Evolutionary conservation across 2,797 vertebrate genomes (phyloP), one percentile per base, ranked within the genome.

Genomic region (Myotis pilosus): DNA sequence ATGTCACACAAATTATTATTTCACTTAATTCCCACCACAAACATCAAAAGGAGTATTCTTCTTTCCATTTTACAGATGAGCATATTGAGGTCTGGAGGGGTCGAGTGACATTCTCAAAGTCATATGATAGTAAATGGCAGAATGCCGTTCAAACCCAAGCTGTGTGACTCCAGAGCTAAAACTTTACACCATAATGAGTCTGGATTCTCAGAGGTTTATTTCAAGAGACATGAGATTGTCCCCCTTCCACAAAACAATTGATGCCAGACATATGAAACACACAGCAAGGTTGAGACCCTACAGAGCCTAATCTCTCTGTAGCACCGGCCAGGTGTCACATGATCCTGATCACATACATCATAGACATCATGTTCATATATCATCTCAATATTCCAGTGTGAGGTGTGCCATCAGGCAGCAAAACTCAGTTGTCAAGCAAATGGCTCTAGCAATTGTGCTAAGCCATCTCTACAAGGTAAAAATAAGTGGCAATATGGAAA

Each of bases 401-500:
- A 53, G 15, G 60, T 62, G 38, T 55, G 16, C 13, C 53, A n/a
- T 13, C 0, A 0, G 38, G 36, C 72, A 82, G 41, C 3, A 16
- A 22, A 10, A 9, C 0, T 13, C 25, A 36, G 4, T 19, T 68
- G 62, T 41, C 79, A 74, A 76, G 64, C 17, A 62, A 71, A 47
- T 44, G 36, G 62, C 47, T 53, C 25, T 75, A 15, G 25, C 62
- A 28, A 4, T n/a, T 38, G 68, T 47, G 72, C 57, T 62, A 51
- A 91, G 44, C 51, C 19, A 23, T 87, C 25, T 53, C 44, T 87
- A 1, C 8, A 92, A 95, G 94, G 87, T 87, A 69, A 53, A 95
- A 87, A 83, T 86, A 88, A 96, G 84, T 96, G 87, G 89, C 72
- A 96, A 90, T 30, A 5, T n/a, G n/a, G 81, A 85, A 76, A 83